Evolutionary conservation across 2,888 invertebrate species (phyloP).

Genomic region (Acholoe squamosa): DNA sequence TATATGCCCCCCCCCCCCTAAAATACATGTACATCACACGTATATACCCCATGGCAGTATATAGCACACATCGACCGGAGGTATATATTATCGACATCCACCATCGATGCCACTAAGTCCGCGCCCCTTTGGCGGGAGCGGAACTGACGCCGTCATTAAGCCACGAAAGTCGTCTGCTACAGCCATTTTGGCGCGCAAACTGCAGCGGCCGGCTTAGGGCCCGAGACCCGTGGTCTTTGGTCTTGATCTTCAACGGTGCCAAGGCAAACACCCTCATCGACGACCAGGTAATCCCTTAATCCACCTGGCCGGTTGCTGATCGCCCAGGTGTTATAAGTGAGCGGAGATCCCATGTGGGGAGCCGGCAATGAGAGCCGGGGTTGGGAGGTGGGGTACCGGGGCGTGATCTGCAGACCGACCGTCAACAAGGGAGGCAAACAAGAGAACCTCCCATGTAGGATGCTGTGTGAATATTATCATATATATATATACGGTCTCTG

Average conservation of each 20-base stretch:
- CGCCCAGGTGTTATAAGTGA: constrained; percentile 3
- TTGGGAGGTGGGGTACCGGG: background rate
- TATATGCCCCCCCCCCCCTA: too few species aligned
- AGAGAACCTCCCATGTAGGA: background rate
- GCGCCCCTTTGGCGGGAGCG: background rate
- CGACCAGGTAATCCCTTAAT: constrained; percentile 36
- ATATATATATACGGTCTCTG: background rate
- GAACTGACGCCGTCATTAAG: background rate
- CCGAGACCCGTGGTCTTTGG: constrained; percentile 46
- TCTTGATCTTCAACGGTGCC: constrained; percentile 9
- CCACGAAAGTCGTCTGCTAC: background rate
- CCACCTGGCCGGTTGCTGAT: constrained; percentile 42
- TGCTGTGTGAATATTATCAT: background rate
- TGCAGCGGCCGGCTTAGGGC: constrained; percentile 31
- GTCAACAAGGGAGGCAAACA: constrained; percentile 3
- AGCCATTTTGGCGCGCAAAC: background rate
- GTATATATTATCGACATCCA: constrained; percentile 12
- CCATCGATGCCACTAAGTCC: background rate
- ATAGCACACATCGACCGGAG: background rate
- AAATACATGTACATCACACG: too few species aligned
- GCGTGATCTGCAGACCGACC: background rate
- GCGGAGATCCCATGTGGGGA: background rate
- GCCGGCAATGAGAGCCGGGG: background rate
- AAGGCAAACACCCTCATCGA: constrained; percentile 51
- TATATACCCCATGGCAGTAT: background rate